Percentiles rank a stretch among this genome's conserved stretches.
phyloP scores from a whole-genome alignment of 1,140 invertebrate genomes.

The Monomorium pharaonis region DNA sequence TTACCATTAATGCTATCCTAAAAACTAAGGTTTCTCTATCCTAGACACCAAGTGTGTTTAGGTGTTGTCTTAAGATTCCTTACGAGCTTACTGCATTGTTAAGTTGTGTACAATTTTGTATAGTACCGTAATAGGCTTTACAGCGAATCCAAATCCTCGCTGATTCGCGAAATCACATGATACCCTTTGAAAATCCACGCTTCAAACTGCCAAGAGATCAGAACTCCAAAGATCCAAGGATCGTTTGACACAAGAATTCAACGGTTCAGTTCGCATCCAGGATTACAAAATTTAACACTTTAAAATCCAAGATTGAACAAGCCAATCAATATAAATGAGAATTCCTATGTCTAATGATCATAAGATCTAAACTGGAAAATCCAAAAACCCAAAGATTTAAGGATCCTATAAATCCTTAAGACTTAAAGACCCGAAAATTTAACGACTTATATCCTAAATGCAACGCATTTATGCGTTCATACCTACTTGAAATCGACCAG shows the following conservation, averaged over 20 bases:
- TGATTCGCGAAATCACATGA: slow-evolving; percentile 76
- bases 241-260: slow-evolving; percentile 20
- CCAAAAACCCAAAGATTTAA: slow-evolving; percentile 42
- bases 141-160: slow-evolving; percentile 62
- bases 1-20: slow-evolving; percentile 79
- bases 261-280: neutral
- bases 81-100: slow-evolving; percentile 68
- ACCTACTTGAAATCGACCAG: slow-evolving; percentile 55
- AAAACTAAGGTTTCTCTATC: slow-evolving; percentile 78
- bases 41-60: slow-evolving; percentile 79
- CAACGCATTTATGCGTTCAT: slow-evolving; percentile 63
- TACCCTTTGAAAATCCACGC: slow-evolving; percentile 56
- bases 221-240: slow-evolving; percentile 41
- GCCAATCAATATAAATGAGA: neutral
- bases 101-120: slow-evolving; percentile 73
- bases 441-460: slow-evolving; percentile 75
- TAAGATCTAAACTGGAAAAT: slow-evolving; percentile 48
- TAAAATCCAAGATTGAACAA: slow-evolving; percentile 12
- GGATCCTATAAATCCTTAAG: slow-evolving; percentile 18
- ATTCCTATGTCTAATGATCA: slow-evolving; percentile 31
- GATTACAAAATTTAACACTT: neutral
- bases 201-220: slow-evolving; percentile 46
- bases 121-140: slow-evolving; percentile 74
- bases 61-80: slow-evolving; percentile 74
- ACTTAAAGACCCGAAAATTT: slow-evolving; percentile 62